Percentiles rank a stretch among this genome's conserved stretches.
phyloP scores from a whole-genome alignment of 2,888 invertebrate genomes.

The Stenoptilia bipunctidactyla region DNA sequence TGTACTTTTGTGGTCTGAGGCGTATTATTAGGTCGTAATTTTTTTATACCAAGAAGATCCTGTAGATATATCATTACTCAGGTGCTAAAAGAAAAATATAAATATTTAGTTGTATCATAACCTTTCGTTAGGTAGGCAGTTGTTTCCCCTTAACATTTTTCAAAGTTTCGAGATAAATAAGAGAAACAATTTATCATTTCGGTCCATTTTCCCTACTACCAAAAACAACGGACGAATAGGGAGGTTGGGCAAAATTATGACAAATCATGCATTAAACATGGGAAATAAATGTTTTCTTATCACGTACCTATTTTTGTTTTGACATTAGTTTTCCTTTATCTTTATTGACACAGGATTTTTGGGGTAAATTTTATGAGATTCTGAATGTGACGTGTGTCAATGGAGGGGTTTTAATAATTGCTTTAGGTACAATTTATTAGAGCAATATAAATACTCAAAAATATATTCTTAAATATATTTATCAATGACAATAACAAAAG shows the following conservation, averaged over 20 bases:
- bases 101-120: constrained; percentile 22
- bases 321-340: constrained; percentile 71
- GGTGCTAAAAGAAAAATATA: no score
- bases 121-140: constrained; percentile 37
- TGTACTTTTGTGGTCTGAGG: no score
- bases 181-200: constrained; percentile 61
- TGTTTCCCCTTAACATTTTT: constrained; percentile 47
- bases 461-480: no score
- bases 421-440: constrained; percentile 23
- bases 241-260: constrained; percentile 67
- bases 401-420: constrained; percentile 18
- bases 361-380: constrained; percentile 50
- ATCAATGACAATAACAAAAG: no score
- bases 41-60: no score
- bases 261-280: constrained; percentile 72
- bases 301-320: constrained; percentile 70
- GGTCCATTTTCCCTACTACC: constrained; percentile 58
- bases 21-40: no score
- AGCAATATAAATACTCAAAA: no score
- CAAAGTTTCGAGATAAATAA: constrained; percentile 56
- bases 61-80: no score
- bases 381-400: constrained; percentile 28
- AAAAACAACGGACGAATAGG: constrained; percentile 57
- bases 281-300: constrained; percentile 72
- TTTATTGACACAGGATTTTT: constrained; percentile 69